Base-by-base conservation (phyloP, 2,888 invertebrate species). In the Notodonta ziczac region DNA sequence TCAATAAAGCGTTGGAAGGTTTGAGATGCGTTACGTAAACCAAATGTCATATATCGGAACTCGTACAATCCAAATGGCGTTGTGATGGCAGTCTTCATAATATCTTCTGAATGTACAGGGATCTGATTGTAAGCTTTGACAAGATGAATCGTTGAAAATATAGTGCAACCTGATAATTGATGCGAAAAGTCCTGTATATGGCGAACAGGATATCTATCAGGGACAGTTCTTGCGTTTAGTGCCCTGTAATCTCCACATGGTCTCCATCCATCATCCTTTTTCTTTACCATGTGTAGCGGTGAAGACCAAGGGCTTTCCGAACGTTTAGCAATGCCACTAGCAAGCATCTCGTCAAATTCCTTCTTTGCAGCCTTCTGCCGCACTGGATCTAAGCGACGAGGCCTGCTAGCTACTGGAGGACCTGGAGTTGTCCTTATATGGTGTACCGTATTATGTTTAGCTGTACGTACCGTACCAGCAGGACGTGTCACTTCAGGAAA, bases 371-470 rank as follows among this genome's bases (percentile, higher is more conserved):
- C 32, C 8, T 44, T n/a, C 0, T 14, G 12, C 0, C 58, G 39
- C 4, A 57, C 58, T 14, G 70, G 67, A 12, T 55, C 69, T 13
- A 71, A 57, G 9, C 69, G 66, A 0, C 69, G 68, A 7, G 71
- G 69, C 12, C 42, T 48, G 12, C 58, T 57, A 8, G 55, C 59
- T 2, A 70, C 67, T 0, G 69, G 69, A 10, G 69, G 70, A 0
- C 72, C 70, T 24, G 66, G 61, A 3, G 50, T 55, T 3, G 58
- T 58, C 4, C 50, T 44, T 0, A 61, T 61, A 32, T 39, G 9
- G 32, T 61, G 61, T 1, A 60, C 46, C 7, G 60, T 60, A 46
- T 9, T 53, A 10, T 57, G 60, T n/a, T 12, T 24, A 10, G 24
- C 14, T 5, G n/a, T 5, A 5, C 35, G 12, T 16, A n/a, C 9